phyloP scores from a whole-genome alignment of 2,888 invertebrate genomes.

The Exocentrus adspersus region DNA sequence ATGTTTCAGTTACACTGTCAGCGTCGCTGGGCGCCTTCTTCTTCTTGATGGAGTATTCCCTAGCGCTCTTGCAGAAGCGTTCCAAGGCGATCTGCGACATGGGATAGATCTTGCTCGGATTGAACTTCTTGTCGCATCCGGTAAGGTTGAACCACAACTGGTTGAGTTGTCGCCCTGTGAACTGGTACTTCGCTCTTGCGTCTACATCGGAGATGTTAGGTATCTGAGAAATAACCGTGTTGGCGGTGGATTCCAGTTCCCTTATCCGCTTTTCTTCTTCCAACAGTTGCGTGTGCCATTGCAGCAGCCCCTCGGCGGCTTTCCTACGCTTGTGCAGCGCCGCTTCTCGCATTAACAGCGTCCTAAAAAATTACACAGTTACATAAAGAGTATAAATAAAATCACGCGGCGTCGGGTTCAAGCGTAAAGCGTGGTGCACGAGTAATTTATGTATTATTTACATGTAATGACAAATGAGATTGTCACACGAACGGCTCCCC shows the following conservation, averaged over 20 bases:
- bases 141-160: conserved; percentile 64
- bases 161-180: conserved; percentile 62
- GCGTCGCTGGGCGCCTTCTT: conserved; percentile 26
- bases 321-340: conserved; percentile 64
- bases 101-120: conserved; percentile 58
- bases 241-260: conserved; percentile 64
- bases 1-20: conserved; percentile 29
- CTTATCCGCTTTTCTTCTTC: conserved; percentile 66
- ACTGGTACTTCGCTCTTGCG: conserved; percentile 42
- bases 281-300: conserved; percentile 67
- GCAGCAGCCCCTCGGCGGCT: conserved; percentile 65
- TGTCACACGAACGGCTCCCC: conserved; percentile 47
- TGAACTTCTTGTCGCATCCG: conserved; percentile 61
- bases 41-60: conserved; percentile 43
- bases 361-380: conserved; percentile 51
- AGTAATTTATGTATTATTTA: conserved; percentile 39
- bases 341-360: conserved; percentile 64
- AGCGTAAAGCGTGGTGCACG: conserved; percentile 9
- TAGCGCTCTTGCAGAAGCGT: conserved; percentile 62
- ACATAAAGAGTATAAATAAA: conserved; percentile 12
- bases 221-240: conserved; percentile 53
- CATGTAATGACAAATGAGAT: conserved; percentile 42
- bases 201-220: conserved; percentile 35
- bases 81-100: conserved; percentile 62
- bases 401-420: neutral